Base-by-base conservation (phyloP, 2,888 invertebrate genomes). In the Ephialtes manifestator region DNA sequence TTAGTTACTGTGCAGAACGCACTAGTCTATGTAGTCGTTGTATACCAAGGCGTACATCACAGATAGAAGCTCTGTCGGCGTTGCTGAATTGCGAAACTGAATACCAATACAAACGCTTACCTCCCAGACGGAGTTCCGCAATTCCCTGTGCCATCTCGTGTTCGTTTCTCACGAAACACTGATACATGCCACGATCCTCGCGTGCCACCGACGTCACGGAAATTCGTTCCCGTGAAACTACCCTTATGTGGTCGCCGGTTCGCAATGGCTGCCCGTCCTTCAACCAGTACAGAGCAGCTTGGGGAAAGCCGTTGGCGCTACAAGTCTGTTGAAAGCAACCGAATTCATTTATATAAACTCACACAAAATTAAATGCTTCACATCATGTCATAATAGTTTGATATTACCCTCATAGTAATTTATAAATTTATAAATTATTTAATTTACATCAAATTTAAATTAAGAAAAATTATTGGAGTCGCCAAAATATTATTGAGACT, bases 201-300 rank as follows among this genome's bases (percentile, higher is more conserved):
- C 94, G 93, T 80, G 92, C 92, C 60, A 94, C 94, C 79, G 93
- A 92, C 86, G 92, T 92, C 80, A 94, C 92, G 88, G 95, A 94
- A 85, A 96, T 94, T 86, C 95, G 94, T 85, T 95, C 95, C 86
- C 95, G 94, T 8, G 95, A 94, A 83, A 94, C 89, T 87, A 93
- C 92, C 87, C 94, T 93, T 85, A 94, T 92, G 81, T 94, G 92
- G 71, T 93, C 92, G 20, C 94, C 93, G 72, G 93, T 93, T 70
- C 94, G 92, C 87, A 94, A 90, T 72, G 94, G 93, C 81, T 94
- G 93, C 72, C 94, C 94, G 88, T 94, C 94, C 90, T 94, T 94
- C 87, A 94, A 89, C 94, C 94, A 94, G 87, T 92, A 93, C 78
- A 94, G 90, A 46, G 93, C 92, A 65, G 93, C 90, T 83, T 94